phyloP scores from a whole-genome alignment of 2,888 invertebrate genomes.

The Timandra comae region DNA sequence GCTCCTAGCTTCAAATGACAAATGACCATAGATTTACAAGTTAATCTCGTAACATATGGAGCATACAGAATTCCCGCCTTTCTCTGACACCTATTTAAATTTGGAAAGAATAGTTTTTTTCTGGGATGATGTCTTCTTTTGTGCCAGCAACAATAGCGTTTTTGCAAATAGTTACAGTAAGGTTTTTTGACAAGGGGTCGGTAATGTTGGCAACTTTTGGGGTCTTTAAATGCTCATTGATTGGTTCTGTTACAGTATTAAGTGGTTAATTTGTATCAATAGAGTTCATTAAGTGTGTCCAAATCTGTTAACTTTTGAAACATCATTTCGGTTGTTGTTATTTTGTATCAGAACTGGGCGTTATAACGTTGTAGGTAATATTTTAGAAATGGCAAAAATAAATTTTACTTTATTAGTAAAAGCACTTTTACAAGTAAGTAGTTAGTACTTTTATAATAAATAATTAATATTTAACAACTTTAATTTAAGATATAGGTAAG shows the following conservation, averaged over 20 bases:
- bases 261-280: slow-evolving; percentile 58
- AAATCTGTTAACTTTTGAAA: slow-evolving; percentile 7
- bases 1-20: slow-evolving; percentile 53
- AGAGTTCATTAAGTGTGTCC: slow-evolving; percentile 34
- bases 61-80: slow-evolving; percentile 52
- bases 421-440: no score
- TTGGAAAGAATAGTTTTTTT: slow-evolving; percentile 50
- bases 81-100: slow-evolving; percentile 48
- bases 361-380: no score
- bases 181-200: slow-evolving; percentile 45
- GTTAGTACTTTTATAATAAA: no score
- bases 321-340: no score
- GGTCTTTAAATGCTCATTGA: slow-evolving; percentile 57
- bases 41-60: slow-evolving; percentile 71
- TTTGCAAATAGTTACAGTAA: slow-evolving; percentile 62
- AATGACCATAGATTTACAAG: slow-evolving; percentile 65
- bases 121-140: slow-evolving; percentile 69
- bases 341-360: no score
- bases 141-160: slow-evolving; percentile 61
- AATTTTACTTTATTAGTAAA: no score
- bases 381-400: no score
- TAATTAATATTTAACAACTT: no score
- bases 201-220: slow-evolving; percentile 49
- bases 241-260: slow-evolving; percentile 53
- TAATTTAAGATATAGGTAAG: no score